Percentiles rank a stretch among this genome's conserved stretches.
Conservation (phyloP, 2,113 vertebrate genomes). For the Nicator chloris region DNA sequence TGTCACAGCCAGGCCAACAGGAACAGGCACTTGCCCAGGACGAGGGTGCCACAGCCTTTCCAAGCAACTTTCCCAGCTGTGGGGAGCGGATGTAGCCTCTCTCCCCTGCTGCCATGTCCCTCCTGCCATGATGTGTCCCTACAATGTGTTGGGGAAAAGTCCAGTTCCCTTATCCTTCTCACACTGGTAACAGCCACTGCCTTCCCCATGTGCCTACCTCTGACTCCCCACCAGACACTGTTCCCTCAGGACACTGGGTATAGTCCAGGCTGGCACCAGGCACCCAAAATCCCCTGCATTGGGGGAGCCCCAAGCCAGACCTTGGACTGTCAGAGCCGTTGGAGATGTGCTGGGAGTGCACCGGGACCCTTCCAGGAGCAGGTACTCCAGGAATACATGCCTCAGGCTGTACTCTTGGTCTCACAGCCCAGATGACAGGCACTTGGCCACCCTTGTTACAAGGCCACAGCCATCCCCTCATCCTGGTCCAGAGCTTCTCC, state of each 20-base stretch:
- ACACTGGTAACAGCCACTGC: neutral
- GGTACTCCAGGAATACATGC: accelerated
- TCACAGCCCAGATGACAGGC: neutral
- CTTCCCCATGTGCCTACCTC: neutral
- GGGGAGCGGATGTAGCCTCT: neutral
- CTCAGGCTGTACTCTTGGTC: accelerated
- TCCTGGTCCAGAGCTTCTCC: neutral
- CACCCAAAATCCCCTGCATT: accelerated
- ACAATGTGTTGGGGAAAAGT: accelerated
- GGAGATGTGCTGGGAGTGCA: accelerated
- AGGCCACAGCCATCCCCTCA: neutral
- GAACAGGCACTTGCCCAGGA: neutral
- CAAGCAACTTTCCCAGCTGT: neutral
- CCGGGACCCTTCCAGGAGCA: neutral
- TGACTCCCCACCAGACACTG: neutral
- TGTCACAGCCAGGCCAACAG: neutral
- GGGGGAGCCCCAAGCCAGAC: accelerated
- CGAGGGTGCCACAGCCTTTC: neutral
- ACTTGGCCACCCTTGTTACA: neutral
- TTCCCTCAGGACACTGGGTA: too few relatives aligned
- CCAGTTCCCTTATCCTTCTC: neutral
- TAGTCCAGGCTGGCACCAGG: neutral
- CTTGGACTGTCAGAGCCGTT: neutral
- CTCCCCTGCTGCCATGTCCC: neutral
- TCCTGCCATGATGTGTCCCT: too few relatives aligned